Percentiles rank a stretch among this genome's conserved stretches.
Conservation (phyloP, 2,888 invertebrate genomes). For the Quadriops clusia region DNA sequence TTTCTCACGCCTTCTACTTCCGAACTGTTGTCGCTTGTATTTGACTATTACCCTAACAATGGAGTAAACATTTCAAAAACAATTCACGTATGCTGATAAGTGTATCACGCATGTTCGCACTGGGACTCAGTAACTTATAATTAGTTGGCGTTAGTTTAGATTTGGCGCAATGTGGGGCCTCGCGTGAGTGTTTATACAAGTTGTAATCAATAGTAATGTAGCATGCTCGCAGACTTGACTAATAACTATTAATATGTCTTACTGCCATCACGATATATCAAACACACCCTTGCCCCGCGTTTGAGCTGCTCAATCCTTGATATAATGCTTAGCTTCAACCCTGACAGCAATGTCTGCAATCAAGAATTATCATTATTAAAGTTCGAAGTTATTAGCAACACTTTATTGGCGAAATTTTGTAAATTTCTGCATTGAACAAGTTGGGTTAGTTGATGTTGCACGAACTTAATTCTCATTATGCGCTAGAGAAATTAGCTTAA, state of each 20-base stretch:
- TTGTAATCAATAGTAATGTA: conserved; percentile 34
- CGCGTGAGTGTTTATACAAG: conserved; percentile 28
- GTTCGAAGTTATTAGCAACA: too few relatives aligned
- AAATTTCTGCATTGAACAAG: too few relatives aligned
- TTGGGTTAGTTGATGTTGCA: too few relatives aligned
- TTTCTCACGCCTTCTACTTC: too few relatives aligned
- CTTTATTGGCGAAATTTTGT: too few relatives aligned
- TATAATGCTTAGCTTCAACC: conserved; percentile 24
- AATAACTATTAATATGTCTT: conserved; percentile 38
- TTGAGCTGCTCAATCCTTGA: conserved; percentile 19
- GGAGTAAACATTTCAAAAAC: too few relatives aligned
- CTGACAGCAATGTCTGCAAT: conserved; percentile 17
- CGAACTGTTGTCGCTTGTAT: too few relatives aligned
- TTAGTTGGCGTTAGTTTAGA: conserved; percentile 29
- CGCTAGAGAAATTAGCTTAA: too few relatives aligned
- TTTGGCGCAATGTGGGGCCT: conserved; percentile 31
- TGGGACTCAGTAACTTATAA: conserved; percentile 20
- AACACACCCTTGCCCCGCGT: conserved; percentile 25
- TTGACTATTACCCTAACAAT: too few relatives aligned
- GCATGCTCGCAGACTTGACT: conserved; percentile 34
- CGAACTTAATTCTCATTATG: too few relatives aligned
- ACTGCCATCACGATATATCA: conserved; percentile 35
- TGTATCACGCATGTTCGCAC: conserved; percentile 13
- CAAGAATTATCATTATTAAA: conserved; percentile 16
- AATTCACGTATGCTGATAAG: conserved; percentile 11